These are phyloP conservation scores for Nasonia longicornis DNA, from an alignment of 1,140 invertebrate genomes.

Conservation along the genomic window DNA sequence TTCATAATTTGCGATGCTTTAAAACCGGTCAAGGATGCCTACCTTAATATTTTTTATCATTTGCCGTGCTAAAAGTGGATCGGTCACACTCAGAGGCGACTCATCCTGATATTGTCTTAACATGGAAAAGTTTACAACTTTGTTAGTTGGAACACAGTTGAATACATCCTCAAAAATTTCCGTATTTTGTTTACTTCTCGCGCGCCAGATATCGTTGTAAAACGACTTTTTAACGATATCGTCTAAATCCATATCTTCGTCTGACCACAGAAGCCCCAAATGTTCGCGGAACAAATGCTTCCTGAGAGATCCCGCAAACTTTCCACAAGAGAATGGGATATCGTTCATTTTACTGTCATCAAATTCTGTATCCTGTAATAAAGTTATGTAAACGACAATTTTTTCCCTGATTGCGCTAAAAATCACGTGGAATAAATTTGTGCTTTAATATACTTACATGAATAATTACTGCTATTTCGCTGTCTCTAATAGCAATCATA, in stretches of 20 bases:
- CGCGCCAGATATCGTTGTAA: constrained; percentile 85
- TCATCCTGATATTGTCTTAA: constrained; percentile 80
- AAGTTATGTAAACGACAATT: constrained; percentile 44
- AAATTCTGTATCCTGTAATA: constrained; percentile 81
- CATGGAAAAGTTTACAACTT: constrained; percentile 79
- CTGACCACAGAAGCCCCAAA: constrained; percentile 73
- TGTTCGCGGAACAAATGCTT: constrained; percentile 92
- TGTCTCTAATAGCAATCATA: constrained; percentile 91
- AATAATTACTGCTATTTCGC: constrained; percentile 91
- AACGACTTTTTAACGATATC: constrained; percentile 84
- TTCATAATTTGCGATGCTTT: background rate
- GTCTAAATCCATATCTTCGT: constrained; percentile 72
- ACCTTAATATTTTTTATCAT: constrained; percentile 80
- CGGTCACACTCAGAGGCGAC: constrained; percentile 74
- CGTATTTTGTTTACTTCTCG: constrained; percentile 83
- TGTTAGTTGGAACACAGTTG: constrained; percentile 85
- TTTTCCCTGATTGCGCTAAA: constrained; percentile 12
- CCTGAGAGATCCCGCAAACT: constrained; percentile 86
- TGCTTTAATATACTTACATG: constrained; percentile 69
- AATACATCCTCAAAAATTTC: constrained; percentile 91
- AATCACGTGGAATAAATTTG: background rate
- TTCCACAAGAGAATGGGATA: constrained; percentile 81
- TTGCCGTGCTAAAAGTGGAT: constrained; percentile 78
- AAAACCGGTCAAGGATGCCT: constrained; percentile 26
- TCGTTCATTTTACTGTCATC: constrained; percentile 85